Evolutionary conservation across 53 echinoderm and acorn worm species (phyloP), one percentile per base, ranked within the genome.

Genomic region (Paracentrotus lividus): DNA sequence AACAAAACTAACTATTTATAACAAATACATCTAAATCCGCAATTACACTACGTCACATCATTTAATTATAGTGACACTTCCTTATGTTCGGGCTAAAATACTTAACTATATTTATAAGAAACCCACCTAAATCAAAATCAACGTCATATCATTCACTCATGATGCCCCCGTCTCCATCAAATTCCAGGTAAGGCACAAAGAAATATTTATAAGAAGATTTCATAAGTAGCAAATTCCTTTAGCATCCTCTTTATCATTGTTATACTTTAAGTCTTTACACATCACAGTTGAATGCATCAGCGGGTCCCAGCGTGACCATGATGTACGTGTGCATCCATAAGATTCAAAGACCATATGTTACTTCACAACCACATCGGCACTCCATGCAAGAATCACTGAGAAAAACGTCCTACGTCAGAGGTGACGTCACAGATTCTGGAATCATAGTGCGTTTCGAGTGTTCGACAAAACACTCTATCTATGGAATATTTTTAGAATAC

Each of bases 401-500:
- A 81, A 12, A 27, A 26, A 27, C 13, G 24, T 4, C 81, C 47
- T 45, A 81, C 81, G 81, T 81, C 47, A 81, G 47, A n/a, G 47
- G 27, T 81, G 81, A 81, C 81, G 81, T 81, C 81, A 81, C 81
- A 81, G 26, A 49, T 26, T 45, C 45, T 16, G 81, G 81, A 81
- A 81, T 81, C 81, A 8, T 47, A 13, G 10, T 3, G 42, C 10
- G 81, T 15, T 72, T 36, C 72, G 36, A 2, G 29, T 29, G 64
- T 38, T 38, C 40, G 18, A 72, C 40, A 26, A 18, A 72, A 72
- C 32, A 40, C 4, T 36, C 21, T 15, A 40, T 72, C 72, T 0
- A 38, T 32, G 10, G 38, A 36, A 36, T 72, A 72, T 72, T 36
- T 72, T 40, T 72, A 40, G 64, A 64, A 10, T 64, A 27, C 8